These are phyloP conservation scores for Pionites leucogaster DNA, from an alignment of 2,113 vertebrate genomes.

Conservation along the genomic window DNA sequence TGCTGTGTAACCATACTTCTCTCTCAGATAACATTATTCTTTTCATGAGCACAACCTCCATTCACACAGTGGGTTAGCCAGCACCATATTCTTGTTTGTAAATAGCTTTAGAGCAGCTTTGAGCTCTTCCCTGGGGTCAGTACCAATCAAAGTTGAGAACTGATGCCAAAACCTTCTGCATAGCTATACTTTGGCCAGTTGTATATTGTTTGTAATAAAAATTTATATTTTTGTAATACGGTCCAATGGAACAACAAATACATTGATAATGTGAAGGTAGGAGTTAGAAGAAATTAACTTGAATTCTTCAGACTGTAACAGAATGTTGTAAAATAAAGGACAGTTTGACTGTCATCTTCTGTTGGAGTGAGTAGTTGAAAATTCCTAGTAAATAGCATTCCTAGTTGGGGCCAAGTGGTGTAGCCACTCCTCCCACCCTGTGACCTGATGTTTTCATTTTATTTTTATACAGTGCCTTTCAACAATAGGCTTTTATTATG, in stretches of 20 bases:
- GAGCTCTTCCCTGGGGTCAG: background rate
- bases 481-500: conserved; percentile 2
- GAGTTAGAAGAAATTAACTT: background rate
- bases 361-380: background rate
- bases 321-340: background rate
- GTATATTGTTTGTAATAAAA: no score
- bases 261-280: background rate
- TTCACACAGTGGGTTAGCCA: background rate
- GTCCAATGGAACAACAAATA: background rate
- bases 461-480: background rate
- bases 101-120: background rate
- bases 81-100: background rate
- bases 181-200: background rate
- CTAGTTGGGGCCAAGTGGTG: background rate
- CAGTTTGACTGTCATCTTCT: background rate
- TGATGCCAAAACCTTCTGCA: background rate
- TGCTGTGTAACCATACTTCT: background rate
- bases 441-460: background rate
- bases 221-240: background rate
- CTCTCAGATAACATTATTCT: background rate
- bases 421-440: background rate
- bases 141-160: background rate
- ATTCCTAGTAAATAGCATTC: background rate
- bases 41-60: background rate
- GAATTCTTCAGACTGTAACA: background rate